Percentiles rank a stretch among this genome's conserved stretches.
These are phyloP conservation scores for Anastrepha ludens DNA, from an alignment of 1,140 invertebrate species.

Conservation along the genomic window DNA sequence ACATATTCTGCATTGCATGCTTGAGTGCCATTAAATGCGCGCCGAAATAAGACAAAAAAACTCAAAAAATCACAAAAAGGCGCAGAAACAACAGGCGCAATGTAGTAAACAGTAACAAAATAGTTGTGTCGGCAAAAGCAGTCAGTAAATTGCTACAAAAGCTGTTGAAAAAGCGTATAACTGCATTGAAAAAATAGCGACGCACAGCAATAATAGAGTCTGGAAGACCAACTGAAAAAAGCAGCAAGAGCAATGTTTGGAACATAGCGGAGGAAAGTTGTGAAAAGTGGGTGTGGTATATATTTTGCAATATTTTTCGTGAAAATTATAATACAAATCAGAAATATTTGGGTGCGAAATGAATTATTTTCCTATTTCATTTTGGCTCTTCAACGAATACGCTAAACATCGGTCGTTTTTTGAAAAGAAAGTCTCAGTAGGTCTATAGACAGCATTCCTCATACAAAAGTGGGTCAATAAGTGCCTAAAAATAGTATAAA, in stretches of 20 bases:
- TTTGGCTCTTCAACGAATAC: too few species aligned
- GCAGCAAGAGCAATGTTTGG: neutral
- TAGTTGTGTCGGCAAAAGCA: neutral
- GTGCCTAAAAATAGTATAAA: too few species aligned
- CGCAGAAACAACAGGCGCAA: neutral
- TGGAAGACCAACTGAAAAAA: neutral
- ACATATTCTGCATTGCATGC: constrained; percentile 12
- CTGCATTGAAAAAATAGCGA: neutral
- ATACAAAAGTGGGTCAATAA: too few species aligned
- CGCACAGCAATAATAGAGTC: neutral
- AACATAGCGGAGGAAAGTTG: neutral
- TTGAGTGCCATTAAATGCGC: constrained; percentile 25
- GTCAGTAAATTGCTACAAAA: neutral
- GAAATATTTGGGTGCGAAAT: too few species aligned
- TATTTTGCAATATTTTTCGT: neutral
- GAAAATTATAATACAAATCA: too few species aligned
- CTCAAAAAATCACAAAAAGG: neutral
- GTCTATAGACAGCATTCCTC: too few species aligned
- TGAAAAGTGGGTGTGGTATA: neutral
- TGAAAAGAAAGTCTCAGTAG: too few species aligned
- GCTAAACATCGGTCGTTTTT: too few species aligned
- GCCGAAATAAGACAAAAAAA: neutral
- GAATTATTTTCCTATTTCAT: too few species aligned
- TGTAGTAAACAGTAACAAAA: constrained; percentile 1
- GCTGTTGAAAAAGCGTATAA: neutral